phyloP scores from a whole-genome alignment of 2,113 vertebrate genomes.

The Notiomystis cincta region DNA sequence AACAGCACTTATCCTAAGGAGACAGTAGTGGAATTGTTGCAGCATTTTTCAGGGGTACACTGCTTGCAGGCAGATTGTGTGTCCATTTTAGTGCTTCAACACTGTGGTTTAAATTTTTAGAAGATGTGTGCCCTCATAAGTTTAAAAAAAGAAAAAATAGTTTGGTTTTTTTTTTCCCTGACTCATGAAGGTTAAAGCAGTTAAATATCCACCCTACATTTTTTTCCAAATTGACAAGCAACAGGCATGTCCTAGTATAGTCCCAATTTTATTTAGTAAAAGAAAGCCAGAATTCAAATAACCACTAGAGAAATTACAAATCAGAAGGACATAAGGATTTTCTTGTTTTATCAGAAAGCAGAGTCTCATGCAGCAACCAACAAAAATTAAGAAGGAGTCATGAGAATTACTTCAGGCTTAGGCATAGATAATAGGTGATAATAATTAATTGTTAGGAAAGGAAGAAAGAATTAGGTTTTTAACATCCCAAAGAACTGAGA shows the following conservation, averaged over 20 bases:
- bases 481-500: background rate
- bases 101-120: background rate
- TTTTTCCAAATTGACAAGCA: background rate
- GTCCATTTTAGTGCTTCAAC: background rate
- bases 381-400: background rate
- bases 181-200: background rate
- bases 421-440: slow-evolving; percentile 33
- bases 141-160: background rate
- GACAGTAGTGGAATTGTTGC: background rate
- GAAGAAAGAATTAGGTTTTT: background rate
- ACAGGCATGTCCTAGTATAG: background rate
- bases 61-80: background rate
- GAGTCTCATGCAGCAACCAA: background rate
- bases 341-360: slow-evolving; percentile 31
- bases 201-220: background rate
- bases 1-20: slow-evolving; percentile 9
- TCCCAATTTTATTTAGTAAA: background rate
- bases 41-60: background rate
- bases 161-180: background rate
- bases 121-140: background rate
- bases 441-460: slow-evolving; percentile 39
- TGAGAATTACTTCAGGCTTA: slow-evolving; percentile 23
- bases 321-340: slow-evolving; percentile 3
- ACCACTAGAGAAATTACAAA: slow-evolving; percentile 17
- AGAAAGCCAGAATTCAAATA: background rate